phyloP scores from a whole-genome alignment of 1,140 invertebrate species.

The Araneus ventricosus region DNA sequence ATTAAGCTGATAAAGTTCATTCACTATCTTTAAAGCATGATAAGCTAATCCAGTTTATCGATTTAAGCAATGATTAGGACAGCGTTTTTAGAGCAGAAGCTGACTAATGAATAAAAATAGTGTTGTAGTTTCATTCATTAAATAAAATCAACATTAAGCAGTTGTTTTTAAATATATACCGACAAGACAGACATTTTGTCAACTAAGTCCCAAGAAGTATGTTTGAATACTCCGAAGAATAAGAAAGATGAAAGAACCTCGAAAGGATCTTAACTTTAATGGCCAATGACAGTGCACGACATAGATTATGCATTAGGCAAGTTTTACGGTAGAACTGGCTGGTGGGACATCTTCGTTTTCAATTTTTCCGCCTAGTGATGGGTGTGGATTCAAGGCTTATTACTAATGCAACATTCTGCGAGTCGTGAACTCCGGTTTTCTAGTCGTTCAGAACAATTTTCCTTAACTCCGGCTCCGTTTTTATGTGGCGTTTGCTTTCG shows the following conservation, averaged over 20 bases:
- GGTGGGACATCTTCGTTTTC: background rate
- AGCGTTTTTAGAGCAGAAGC: too few relatives aligned
- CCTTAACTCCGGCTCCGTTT: background rate
- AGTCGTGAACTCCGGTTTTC: background rate
- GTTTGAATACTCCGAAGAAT: background rate
- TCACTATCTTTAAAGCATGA: too few relatives aligned
- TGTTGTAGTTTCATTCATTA: background rate
- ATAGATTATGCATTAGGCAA: slow-evolving; percentile 26
- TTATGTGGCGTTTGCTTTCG: too few relatives aligned
- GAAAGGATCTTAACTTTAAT: background rate
- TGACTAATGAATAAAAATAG: background rate
- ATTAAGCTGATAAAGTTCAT: too few relatives aligned
- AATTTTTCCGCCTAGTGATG: background rate
- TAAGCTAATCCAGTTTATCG: too few relatives aligned
- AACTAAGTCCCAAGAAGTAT: background rate
- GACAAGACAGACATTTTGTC: background rate
- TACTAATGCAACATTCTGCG: slow-evolving; percentile 17
- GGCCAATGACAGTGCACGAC: background rate
- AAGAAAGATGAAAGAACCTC: background rate
- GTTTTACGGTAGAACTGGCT: slow-evolving; percentile 20
- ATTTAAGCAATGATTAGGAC: too few relatives aligned
- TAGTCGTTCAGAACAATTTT: background rate
- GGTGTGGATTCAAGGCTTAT: background rate
- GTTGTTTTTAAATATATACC: background rate
- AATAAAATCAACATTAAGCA: background rate